Base-by-base conservation (phyloP, 30 jellyfish, hydroid and myxozoan species). In the Pelagia noctiluca region DNA sequence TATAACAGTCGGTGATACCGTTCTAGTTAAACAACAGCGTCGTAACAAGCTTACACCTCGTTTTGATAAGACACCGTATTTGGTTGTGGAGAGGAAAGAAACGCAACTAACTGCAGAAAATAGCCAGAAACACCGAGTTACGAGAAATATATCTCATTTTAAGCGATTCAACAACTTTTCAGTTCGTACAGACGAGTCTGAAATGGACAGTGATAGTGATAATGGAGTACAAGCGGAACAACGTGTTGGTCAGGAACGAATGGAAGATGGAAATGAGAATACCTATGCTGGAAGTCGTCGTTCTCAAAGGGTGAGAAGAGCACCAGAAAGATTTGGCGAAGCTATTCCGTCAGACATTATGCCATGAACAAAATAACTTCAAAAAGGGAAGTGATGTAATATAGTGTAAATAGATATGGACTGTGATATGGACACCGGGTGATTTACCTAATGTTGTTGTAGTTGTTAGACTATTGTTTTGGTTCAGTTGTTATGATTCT, bases 331-430 rank as follows among this genome's bases (percentile, higher is more conserved):
- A 42, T 74, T 37, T 74, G 86, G 86, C 13, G 50, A 74, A 37
- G 28, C 86, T 46, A 28, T 74, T 5, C 86, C 50, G 49, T 74
- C 86, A 78, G 22, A 49, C 54, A 48, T 46, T 42, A 29, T 74
- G 23, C 2, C 79, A 46, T 74, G 79, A 32, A 46, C 78, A 74
- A 42, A 74, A 42, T 2, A 48, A 5, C 48, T 50, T 74, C 78
- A 74, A 74, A 52, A 74, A 32, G 86, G 86, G 86, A 49, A 49
- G 86, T 74, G 78, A 74, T 74, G 86, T 69, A 69, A n/a, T n/a
- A n/a, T n/a, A n/a, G n/a, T n/a, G n/a, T n/a, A n/a, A n/a, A n/a
- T n/a, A n/a, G n/a, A n/a, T n/a, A n/a, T n/a, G n/a, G n/a, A n/a
- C n/a, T n/a, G n/a, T n/a, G n/a, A n/a, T n/a, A n/a, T n/a, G n/a